These are phyloP conservation scores for Cydia splendana DNA, from an alignment of 1,140 invertebrate species.

Conservation along the genomic window DNA sequence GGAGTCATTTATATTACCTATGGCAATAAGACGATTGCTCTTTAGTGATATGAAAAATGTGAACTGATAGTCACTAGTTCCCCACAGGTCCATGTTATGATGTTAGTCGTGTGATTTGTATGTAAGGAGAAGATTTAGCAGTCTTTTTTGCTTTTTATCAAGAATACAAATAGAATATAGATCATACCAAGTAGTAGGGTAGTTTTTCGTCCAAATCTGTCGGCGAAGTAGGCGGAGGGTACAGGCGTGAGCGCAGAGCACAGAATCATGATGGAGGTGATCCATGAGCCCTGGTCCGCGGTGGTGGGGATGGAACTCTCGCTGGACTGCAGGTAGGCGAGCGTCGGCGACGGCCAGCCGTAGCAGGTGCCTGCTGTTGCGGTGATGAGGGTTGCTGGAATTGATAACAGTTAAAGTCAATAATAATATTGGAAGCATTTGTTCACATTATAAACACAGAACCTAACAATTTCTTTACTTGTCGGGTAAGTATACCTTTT, in stretches of 20 bases:
- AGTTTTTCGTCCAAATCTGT: slow-evolving; percentile 83
- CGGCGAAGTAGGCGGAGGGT: slow-evolving; percentile 75
- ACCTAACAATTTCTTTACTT: too few relatives aligned
- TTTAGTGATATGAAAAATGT: too few relatives aligned
- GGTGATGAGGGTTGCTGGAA: slow-evolving; percentile 78
- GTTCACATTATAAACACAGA: neutral
- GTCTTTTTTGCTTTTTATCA: too few relatives aligned
- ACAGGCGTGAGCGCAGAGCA: slow-evolving; percentile 75
- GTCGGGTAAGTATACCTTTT: too few relatives aligned
- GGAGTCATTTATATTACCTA: too few relatives aligned
- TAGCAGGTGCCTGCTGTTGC: slow-evolving; percentile 78
- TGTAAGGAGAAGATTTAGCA: too few relatives aligned
- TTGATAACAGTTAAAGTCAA: slow-evolving; percentile 37
- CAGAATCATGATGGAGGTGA: slow-evolving; percentile 81
- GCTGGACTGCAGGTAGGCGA: slow-evolving; percentile 72
- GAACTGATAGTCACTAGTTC: too few relatives aligned
- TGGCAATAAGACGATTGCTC: too few relatives aligned
- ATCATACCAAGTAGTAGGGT: slow-evolving; percentile 80
- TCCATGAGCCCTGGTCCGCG: slow-evolving; percentile 82
- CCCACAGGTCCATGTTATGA: too few relatives aligned
- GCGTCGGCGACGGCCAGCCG: slow-evolving; percentile 83
- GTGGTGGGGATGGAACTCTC: slow-evolving; percentile 79
- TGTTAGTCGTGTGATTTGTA: neutral
- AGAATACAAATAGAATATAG: too few relatives aligned
- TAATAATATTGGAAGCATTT: neutral